phyloP scores from a whole-genome alignment of 1,140 invertebrate genomes.

The Argopecten irradians region DNA sequence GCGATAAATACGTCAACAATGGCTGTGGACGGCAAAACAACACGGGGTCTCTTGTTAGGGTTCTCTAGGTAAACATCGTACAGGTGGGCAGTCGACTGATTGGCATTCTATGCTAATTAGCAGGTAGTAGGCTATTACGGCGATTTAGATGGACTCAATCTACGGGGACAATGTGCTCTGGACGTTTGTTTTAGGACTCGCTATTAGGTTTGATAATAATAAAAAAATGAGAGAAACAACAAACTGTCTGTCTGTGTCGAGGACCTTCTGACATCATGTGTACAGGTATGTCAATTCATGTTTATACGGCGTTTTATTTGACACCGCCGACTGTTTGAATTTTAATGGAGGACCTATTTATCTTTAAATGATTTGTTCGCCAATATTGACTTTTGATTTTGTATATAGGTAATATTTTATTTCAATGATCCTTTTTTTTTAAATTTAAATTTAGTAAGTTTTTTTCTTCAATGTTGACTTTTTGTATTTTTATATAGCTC shows the following conservation, averaged over 20 bases:
- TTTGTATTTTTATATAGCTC: too few species aligned
- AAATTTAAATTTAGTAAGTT: too few species aligned
- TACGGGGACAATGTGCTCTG: neutral
- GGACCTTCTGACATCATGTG: neutral
- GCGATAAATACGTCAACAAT: neutral
- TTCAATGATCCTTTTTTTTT: too few species aligned
- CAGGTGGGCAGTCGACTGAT: neutral
- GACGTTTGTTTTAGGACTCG: neutral
- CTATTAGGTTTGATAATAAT: neutral
- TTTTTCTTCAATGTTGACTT: too few species aligned
- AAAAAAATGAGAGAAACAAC: neutral
- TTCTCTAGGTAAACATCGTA: neutral
- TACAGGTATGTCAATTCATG: neutral
- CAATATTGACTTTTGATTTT: too few species aligned
- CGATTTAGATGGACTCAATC: neutral
- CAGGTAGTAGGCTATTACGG: neutral
- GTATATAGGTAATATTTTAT: too few species aligned
- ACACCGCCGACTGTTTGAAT: too few species aligned
- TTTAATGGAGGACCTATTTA: too few species aligned
- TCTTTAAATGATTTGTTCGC: too few species aligned
- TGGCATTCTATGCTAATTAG: constrained; percentile 8
- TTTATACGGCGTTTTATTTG: neutral
- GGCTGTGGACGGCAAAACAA: neutral
- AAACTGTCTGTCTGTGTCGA: neutral
- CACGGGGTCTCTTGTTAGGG: constrained; percentile 3